Percentiles rank a stretch among this genome's conserved stretches.
Evolutionary conservation across 2,797 vertebrate genomes (phyloP).

Genomic region (Adelosebastes latens): DNA sequence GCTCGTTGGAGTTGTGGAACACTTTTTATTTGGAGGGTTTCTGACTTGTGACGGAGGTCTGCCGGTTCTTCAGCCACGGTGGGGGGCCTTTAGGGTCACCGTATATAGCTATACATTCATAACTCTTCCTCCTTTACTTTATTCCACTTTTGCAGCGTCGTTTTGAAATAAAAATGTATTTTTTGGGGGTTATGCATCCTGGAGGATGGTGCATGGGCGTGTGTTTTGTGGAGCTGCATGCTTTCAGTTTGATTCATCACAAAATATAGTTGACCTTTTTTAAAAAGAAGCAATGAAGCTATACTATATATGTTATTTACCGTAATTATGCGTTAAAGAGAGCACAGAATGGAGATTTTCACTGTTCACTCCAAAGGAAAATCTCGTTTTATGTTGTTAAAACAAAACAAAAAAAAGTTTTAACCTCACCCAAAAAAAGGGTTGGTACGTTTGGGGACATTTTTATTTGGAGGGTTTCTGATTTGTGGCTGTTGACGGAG

Average conservation of each 20-base stretch:
- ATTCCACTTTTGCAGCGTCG: neutral
- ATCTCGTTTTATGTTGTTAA: neutral
- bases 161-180: neutral
- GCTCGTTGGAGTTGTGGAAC: slow-evolving; percentile 5
- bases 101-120: neutral
- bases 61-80: slow-evolving; percentile 35
- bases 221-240: slow-evolving; percentile 23
- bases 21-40: slow-evolving; percentile 21
- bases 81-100: slow-evolving; percentile 47
- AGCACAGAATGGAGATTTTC: neutral
- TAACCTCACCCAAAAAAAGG: too few relatives aligned
- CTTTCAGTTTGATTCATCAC: slow-evolving; percentile 23
- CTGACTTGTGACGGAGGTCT: slow-evolving; percentile 37
- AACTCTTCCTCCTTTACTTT: neutral
- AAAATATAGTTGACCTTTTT: slow-evolving; percentile 23
- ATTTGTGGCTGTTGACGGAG: slow-evolving; percentile 18
- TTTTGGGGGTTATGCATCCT: neutral
- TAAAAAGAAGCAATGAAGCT: neutral
- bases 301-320: neutral
- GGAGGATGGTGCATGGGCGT: slow-evolving; percentile 11
- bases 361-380: neutral
- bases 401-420: too few relatives aligned
- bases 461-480: slow-evolving; percentile 17
- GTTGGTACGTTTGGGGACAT: neutral
- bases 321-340: neutral